phyloP scores from a whole-genome alignment of 2,888 invertebrate genomes.

The Saturnia pavonia region DNA sequence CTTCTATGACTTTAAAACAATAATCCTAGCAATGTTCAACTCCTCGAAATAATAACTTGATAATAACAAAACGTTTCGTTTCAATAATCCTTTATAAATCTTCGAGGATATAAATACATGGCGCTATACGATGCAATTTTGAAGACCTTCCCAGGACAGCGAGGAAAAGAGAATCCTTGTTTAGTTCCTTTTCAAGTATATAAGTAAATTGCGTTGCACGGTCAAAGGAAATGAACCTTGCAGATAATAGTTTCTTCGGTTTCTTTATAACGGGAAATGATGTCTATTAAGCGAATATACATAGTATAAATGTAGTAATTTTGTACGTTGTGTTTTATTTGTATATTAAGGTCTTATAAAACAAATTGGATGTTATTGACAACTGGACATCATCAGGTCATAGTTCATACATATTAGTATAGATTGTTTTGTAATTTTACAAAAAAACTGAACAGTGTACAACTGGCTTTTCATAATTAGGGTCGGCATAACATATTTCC shows the following conservation, averaged over 20 bases:
- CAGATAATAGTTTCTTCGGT: constrained; percentile 52
- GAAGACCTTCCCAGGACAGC: neutral
- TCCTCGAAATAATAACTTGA: too few relatives aligned
- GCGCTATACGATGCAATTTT: neutral
- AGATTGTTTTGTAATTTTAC: too few relatives aligned
- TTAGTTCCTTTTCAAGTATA: neutral
- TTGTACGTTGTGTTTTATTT: neutral
- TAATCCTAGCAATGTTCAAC: too few relatives aligned
- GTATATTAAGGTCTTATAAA: neutral
- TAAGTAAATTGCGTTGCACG: constrained; percentile 16
- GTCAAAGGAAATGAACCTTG: constrained; percentile 49
- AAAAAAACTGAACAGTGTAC: too few relatives aligned
- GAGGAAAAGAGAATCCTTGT: neutral
- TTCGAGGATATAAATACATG: too few relatives aligned
- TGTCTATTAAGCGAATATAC: constrained; percentile 43
- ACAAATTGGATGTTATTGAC: neutral
- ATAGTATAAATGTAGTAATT: neutral
- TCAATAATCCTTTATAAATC: too few relatives aligned
- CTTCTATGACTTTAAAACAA: too few relatives aligned
- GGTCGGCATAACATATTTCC: too few relatives aligned
- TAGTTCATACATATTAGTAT: too few relatives aligned
- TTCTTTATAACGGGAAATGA: constrained; percentile 48
- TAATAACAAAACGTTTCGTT: too few relatives aligned
- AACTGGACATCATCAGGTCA: neutral
- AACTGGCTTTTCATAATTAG: too few relatives aligned